Evolutionary conservation across 2,113 vertebrate species (phyloP).

Genomic region (Nerophis ophidion): DNA sequence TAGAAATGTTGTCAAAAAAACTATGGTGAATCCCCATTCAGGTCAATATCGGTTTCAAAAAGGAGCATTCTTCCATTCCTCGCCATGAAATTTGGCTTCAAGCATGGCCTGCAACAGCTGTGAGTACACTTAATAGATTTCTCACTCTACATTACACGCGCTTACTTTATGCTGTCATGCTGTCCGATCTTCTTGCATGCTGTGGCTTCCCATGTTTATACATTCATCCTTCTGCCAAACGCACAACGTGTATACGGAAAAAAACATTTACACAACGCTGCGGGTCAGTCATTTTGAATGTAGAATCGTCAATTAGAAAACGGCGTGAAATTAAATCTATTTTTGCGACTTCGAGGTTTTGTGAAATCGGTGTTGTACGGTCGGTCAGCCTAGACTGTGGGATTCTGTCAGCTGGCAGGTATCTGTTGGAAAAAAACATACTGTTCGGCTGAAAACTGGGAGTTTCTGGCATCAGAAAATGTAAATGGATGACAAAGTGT

Average conservation of each 20-base stretch:
- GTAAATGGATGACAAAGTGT: no score
- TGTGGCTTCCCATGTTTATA: slow-evolving; percentile 24
- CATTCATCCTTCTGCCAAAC: slow-evolving; percentile 17
- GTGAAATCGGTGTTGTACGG: slow-evolving; percentile 2
- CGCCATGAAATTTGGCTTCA: slow-evolving; percentile 27
- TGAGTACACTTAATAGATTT: background rate
- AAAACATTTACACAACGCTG: slow-evolving; percentile 23
- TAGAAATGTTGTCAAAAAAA: background rate
- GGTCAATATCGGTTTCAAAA: background rate
- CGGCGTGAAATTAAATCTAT: slow-evolving; percentile 44
- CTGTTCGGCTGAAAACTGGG: slow-evolving; percentile 7
- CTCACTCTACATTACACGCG: slow-evolving; percentile 5
- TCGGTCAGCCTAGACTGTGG: slow-evolving; percentile 11
- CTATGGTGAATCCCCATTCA: background rate
- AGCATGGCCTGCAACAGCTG: slow-evolving; percentile 16
- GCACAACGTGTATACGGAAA: slow-evolving; percentile 16
- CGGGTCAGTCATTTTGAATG: slow-evolving; percentile 41
- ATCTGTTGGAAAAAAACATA: slow-evolving; percentile 10
- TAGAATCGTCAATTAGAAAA: slow-evolving; percentile 36
- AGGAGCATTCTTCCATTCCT: slow-evolving; percentile 6
- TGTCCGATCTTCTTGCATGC: slow-evolving; percentile 33
- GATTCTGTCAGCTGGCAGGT: slow-evolving; percentile 6
- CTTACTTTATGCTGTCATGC: slow-evolving; percentile 13
- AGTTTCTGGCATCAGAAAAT: no score
- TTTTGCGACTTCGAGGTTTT: slow-evolving; percentile 31